Base-by-base conservation (phyloP, 2,888 invertebrate genomes). In the Meghimatium bilineatum region DNA sequence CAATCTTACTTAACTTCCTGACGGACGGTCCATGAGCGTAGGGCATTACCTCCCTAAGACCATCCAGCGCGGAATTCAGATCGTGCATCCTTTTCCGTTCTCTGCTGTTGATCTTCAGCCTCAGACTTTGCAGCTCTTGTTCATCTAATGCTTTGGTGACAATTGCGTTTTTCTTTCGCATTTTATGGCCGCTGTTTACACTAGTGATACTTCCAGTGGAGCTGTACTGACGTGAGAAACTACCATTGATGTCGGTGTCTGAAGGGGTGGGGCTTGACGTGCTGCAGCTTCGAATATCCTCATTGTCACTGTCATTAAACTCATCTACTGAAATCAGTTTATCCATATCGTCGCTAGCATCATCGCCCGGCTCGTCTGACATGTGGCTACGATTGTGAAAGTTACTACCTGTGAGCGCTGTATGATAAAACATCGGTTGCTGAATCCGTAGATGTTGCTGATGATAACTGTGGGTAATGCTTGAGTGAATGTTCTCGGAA, bases 1-100 rank as follows among this genome's bases (percentile, higher is more conserved):
- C 92, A 78, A 93, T 93, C 87, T 93, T 93, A 38, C 92, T 93
- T 26, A 93, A 88, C 87, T 93, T 93, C 36, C 93, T 84, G 26
- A 93, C 93, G 6, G 93, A 93, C 0, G 93, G 93, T 1, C 93
- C 93, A 80, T 93, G 90, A 3, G 93, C 93, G 86, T 93, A 93
- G 0, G 93, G 93, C 93, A 93, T 94, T 56, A 94, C 93, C 84
- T 93, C 93, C 29, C 94, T 88, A 12, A 94, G 88, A 49, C 92
- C 92, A 85, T 94, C 94, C 83, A 94, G 86, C 0, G 94, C 94
- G 6, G 94, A 93, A 88, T 94, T 94, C 81, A 94, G 89, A 86
- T 94, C 94, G 89, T 94, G 94, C 94, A 94, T 94, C 56, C 94
- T 87, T 85, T 92, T 90, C 49, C 94, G 89, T 88, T 94, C 94